Base-by-base conservation (phyloP, 2,113 vertebrate genomes). In the Archocentrus centrarchus region DNA sequence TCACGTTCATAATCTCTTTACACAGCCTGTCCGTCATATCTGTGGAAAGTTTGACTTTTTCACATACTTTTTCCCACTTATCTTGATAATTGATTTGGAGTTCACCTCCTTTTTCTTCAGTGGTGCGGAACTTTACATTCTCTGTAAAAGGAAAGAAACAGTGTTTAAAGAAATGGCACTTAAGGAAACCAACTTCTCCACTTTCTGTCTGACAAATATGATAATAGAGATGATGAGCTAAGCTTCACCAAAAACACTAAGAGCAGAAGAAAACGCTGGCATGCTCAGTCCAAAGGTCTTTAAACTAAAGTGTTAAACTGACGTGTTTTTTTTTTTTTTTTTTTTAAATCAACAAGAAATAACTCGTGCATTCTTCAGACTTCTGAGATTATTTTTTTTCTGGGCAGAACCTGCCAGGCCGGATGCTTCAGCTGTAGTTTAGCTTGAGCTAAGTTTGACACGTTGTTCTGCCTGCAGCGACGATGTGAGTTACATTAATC, bases 1-100 rank as follows among this genome's bases (percentile, higher is more conserved):
- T 35, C 0, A 0, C 61, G 0, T 13, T 0, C 0, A 0, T 61
- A 0, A 82, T 41, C 0, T 9, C 0, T 0, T 2, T 0, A 64
- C 95, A 95, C 7, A 95, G 63, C 1, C 10, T 3, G 0, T 18
- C 0, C 24, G n/a, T 10, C 3, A 14, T 2, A 0, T 17, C 1
- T 0, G 0, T 0, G 1, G 0, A 0, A 55, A 0, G 5, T 20
- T 3, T 20, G 17, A 11, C 11, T 1, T 14, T 14, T 13, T 0
- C 3, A 22, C 89, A 94, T 5, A 92, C 68, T 2, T 39, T 39
- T 59, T 92, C 41, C 91, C 82, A 89, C 0, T 2, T 0, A 3
- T 24, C 15, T 10, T 1, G 0, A 66, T 92, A 89, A 0, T 13
- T 20, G 32, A 96, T 79, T 7, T 0, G 0, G 35, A 95, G 60